Evolutionary conservation across 1,140 invertebrate genomes (phyloP).

Genomic region (Parasteatoda tepidariorum): DNA sequence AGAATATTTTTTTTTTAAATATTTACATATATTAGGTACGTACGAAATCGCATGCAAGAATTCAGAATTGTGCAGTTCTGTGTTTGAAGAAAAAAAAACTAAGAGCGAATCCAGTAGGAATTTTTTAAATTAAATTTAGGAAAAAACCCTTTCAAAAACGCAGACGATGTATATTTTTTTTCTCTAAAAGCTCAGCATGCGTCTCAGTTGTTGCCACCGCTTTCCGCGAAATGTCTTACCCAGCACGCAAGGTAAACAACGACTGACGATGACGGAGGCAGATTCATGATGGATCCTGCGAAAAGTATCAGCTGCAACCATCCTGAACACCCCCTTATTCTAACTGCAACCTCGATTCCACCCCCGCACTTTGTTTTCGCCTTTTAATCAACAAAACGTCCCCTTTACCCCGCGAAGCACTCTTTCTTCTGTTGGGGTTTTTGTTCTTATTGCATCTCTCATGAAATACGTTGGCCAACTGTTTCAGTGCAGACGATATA

Average conservation of each 20-base stretch:
- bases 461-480: background rate
- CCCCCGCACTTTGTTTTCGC: conserved; percentile 25
- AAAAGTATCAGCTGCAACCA: conserved; percentile 35
- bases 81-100: background rate
- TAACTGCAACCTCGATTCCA: background rate
- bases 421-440: background rate
- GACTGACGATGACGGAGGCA: conserved; percentile 29
- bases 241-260: conserved; percentile 35
- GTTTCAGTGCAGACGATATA: background rate
- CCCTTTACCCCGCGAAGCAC: too few relatives aligned
- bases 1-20: too few relatives aligned
- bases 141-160: background rate
- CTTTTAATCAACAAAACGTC: conserved; percentile 52
- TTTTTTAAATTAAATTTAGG: background rate
- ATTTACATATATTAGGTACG: too few relatives aligned
- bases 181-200: background rate
- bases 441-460: conserved; percentile 4
- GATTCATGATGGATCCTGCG: conserved; percentile 34
- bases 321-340: background rate
- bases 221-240: conserved; percentile 2
- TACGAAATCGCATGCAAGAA: too few relatives aligned
- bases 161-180: too few relatives aligned
- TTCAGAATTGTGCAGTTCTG: too few relatives aligned
- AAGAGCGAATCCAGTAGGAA: background rate
- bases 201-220: background rate